Evolutionary conservation across 1,140 invertebrate species (phyloP).

Genomic region (Dreissena rostriformis): DNA sequence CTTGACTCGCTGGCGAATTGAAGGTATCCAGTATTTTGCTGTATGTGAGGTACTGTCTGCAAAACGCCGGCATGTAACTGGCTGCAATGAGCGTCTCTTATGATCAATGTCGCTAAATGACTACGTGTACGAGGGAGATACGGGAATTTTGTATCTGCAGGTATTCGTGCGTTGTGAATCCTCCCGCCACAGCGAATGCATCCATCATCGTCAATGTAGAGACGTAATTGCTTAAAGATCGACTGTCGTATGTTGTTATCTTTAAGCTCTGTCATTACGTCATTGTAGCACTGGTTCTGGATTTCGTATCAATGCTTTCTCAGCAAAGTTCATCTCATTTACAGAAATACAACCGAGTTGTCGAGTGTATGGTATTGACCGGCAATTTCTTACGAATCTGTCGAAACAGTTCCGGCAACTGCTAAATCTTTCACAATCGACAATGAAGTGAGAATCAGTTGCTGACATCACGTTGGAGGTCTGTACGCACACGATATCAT

Average conservation of each 20-base stretch:
- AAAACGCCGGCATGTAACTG: neutral
- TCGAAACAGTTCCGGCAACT: neutral
- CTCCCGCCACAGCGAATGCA: conserved; percentile 11
- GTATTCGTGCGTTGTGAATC: neutral
- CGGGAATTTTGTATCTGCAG: neutral
- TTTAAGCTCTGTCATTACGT: neutral
- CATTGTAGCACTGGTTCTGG: neutral
- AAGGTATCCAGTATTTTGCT: neutral
- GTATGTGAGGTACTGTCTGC: neutral
- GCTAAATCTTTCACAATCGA: too few species aligned
- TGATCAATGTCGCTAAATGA: neutral
- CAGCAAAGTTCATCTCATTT: too few species aligned
- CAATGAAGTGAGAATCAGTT: too few species aligned
- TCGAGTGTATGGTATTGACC: neutral
- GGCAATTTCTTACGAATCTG: neutral
- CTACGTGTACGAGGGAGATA: neutral
- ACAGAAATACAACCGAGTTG: too few species aligned
- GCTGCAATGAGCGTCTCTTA: neutral
- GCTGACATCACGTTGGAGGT: too few species aligned
- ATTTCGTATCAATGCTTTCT: neutral
- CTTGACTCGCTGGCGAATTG: neutral
- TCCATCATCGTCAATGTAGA: neutral
- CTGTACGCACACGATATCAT: too few species aligned
- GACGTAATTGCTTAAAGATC: neutral
- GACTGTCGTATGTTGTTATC: neutral